A percentile compares a stretch with the other conserved stretches of the same genome.
Evolutionary conservation across 2,113 vertebrate genomes (phyloP).

Genomic region (Melanotaenia duboulayi): DNA sequence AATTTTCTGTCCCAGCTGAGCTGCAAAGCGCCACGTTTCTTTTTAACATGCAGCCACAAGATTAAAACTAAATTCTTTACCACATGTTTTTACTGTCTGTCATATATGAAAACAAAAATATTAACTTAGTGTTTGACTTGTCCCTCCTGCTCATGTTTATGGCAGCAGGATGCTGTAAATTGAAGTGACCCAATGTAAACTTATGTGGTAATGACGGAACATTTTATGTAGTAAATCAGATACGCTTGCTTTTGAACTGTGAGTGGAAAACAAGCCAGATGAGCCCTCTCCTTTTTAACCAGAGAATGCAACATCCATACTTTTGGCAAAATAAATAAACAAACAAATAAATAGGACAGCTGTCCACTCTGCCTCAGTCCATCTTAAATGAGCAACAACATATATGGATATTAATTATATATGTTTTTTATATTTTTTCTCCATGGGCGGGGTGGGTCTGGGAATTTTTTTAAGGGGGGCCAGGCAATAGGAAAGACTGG

Average conservation of each 20-base stretch:
- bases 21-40: neutral
- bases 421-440: neutral
- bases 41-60: neutral
- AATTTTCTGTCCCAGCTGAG: conserved; percentile 4
- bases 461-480: neutral
- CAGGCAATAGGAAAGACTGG: no score
- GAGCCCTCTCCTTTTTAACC: neutral
- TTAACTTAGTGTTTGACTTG: no score
- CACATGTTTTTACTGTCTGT: neutral
- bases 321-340: no score
- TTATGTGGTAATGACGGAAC: neutral
- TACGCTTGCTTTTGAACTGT: neutral
- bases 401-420: neutral
- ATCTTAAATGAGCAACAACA: neutral
- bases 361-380: neutral
- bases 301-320: neutral
- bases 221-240: neutral
- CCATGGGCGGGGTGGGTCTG: neutral
- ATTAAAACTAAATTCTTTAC: no score
- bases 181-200: neutral
- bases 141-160: neutral
- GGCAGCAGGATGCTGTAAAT: conserved; percentile 2
- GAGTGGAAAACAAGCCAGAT: neutral
- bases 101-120: no score
- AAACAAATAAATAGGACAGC: neutral